Evolutionary conservation across 1,140 invertebrate species (phyloP), one percentile per base, ranked within the genome.

Genomic region (Phortica variegata): DNA sequence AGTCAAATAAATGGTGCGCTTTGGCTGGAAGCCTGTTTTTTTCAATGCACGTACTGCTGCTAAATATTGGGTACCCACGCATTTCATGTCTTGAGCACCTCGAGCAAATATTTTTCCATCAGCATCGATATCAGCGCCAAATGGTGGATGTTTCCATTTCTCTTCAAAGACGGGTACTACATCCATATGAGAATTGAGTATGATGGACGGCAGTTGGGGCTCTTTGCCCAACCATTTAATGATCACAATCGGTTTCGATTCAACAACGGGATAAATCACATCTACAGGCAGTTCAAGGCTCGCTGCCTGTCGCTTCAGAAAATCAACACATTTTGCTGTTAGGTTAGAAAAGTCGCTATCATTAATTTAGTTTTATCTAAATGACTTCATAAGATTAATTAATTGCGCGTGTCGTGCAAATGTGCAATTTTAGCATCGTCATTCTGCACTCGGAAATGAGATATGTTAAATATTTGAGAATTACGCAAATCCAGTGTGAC

Each of bases 141-240:
- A 93, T 6, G 91, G 90, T 17, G 79, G 78, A 51, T 83, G 75
- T 0, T 68, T 81, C 83, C 83, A 85, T 41, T 80, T 79, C 34
- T 83, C 78, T 2, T 76, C 75, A 73, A 83, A 89, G 3, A 90
- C 89, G 10, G 90, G 89, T 3, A 94, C 91, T 26, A 93, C 90
- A 78, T 94, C 91, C 79, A 87, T 93, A 62, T 93, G 91, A 38
- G 88, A 91, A 68, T 92, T 93, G 1, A 93, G 79, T 12, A 92
- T 61, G 37, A 93, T 77, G 1, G 87, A 78, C 15, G 84, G 80
- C 34, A 88, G 73, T 16, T 77, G 58, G 2, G 87, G 85, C 34
- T 90, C 77, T 3, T 54, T 79, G 47, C 91, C 90, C 50, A 73
- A 41, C 84, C 87, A 88, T 46, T 63, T 0, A n/a, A 93, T 82